phyloP scores from a whole-genome alignment of 1,140 invertebrate genomes.

The Pseudomyrmex flavicornis region DNA sequence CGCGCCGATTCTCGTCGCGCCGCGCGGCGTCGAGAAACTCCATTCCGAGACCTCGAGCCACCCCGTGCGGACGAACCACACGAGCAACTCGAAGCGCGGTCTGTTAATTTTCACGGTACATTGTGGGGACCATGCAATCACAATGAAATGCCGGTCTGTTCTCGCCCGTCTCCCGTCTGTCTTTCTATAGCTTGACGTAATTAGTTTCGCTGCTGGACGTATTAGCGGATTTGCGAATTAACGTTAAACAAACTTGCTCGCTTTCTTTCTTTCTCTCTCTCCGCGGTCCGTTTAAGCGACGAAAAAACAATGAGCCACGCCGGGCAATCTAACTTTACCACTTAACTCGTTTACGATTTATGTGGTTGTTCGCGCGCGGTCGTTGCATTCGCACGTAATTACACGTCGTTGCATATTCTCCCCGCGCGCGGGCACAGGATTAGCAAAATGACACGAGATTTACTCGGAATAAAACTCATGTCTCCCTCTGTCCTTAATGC shows the following conservation, averaged over 20 bases:
- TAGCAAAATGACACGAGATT: slow-evolving; percentile 51
- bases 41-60: slow-evolving; percentile 15
- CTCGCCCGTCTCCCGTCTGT: slow-evolving; percentile 12
- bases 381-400: slow-evolving; percentile 53
- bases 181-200: slow-evolving; percentile 61
- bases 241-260: slow-evolving; percentile 24
- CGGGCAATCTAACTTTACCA: slow-evolving; percentile 35
- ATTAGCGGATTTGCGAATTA: slow-evolving; percentile 51
- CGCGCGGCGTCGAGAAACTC: slow-evolving; percentile 2
- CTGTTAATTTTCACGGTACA: slow-evolving; percentile 68
- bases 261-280: slow-evolving; percentile 12
- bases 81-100: slow-evolving; percentile 58
- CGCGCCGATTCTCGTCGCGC: no score
- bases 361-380: slow-evolving; percentile 53
- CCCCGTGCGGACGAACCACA: background rate
- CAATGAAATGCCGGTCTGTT: slow-evolving; percentile 60
- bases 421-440: slow-evolving; percentile 29
- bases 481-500: background rate
- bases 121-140: slow-evolving; percentile 52
- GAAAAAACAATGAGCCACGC: slow-evolving; percentile 23
- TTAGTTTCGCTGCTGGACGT: slow-evolving; percentile 55
- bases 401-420: slow-evolving; percentile 48
- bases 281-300: slow-evolving; percentile 1
- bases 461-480: slow-evolving; percentile 12
- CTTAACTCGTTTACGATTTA: slow-evolving; percentile 52